phyloP scores from a whole-genome alignment of 2,797 vertebrate genomes.

The Cetoscarus ocellatus region DNA sequence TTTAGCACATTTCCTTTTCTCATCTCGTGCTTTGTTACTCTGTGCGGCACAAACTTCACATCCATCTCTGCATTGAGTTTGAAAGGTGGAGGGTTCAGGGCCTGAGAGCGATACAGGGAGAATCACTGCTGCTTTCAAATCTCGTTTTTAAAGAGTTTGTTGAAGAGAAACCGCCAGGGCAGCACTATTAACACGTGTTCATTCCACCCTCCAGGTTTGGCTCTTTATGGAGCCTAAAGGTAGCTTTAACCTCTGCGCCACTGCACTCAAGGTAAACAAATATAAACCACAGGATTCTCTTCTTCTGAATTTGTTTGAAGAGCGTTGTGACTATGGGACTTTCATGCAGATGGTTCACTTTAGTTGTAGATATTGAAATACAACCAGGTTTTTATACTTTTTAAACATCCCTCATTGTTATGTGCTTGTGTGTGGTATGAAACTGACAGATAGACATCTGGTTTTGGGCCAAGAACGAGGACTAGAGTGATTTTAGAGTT shows the following conservation, averaged over 20 bases:
- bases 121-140: slow-evolving; percentile 36
- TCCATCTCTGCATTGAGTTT: slow-evolving; percentile 27
- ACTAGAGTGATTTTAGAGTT: too few species aligned
- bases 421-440: background rate
- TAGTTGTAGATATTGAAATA: background rate
- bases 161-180: slow-evolving; percentile 32
- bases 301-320: background rate
- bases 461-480: too few species aligned
- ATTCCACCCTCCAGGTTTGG: slow-evolving; percentile 33
- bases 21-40: slow-evolving; percentile 12
- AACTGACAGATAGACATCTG: too few species aligned
- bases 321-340: slow-evolving; percentile 6
- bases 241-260: slow-evolving; percentile 58
- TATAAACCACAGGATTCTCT: slow-evolving; percentile 51
- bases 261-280: slow-evolving; percentile 64
- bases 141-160: slow-evolving; percentile 42
- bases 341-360: slow-evolving; percentile 27
- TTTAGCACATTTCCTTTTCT: slow-evolving; percentile 19
- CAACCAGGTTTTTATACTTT: background rate
- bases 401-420: slow-evolving; percentile 14
- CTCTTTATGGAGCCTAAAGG: slow-evolving; percentile 57
- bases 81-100: slow-evolving; percentile 41
- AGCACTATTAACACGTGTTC: slow-evolving; percentile 67
- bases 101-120: slow-evolving; percentile 30
- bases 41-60: slow-evolving; percentile 6